These are phyloP conservation scores for Acrobeloides nanus DNA, from an alignment of 2,888 invertebrate genomes.

Conservation along the genomic window DNA sequence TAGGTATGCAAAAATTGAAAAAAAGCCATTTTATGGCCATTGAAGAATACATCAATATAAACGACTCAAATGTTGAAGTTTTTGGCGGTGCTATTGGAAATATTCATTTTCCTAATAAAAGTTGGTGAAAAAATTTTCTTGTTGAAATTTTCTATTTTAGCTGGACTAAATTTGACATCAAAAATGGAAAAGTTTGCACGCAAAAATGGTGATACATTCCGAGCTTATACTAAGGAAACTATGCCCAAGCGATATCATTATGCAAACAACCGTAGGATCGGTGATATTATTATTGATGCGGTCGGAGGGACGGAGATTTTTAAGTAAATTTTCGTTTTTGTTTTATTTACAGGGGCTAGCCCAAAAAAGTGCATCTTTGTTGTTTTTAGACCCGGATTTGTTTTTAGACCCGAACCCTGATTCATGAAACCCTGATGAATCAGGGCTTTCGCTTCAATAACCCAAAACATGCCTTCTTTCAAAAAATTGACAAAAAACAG, in stretches of 20 bases:
- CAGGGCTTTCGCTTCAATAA: too few species aligned
- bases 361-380: too few species aligned
- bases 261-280: constrained; percentile 38
- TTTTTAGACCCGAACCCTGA: too few species aligned
- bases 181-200: constrained; percentile 20
- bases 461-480: too few species aligned
- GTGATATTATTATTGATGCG: constrained; percentile 53
- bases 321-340: too few species aligned
- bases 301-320: too few species aligned
- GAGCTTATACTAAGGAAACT: constrained; percentile 45
- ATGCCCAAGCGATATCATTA: constrained; percentile 55
- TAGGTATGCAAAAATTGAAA: constrained; percentile 18
- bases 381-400: too few species aligned
- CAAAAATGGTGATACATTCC: constrained; percentile 26
- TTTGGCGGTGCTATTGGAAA: constrained; percentile 19
- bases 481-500: too few species aligned
- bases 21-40: constrained; percentile 12
- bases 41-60: constrained; percentile 22
- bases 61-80: constrained; percentile 17
- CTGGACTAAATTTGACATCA: too few species aligned
- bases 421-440: too few species aligned
- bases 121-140: constrained; percentile 5
- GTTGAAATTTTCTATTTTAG: constrained; percentile 8
- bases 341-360: too few species aligned
- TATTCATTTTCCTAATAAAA: constrained; percentile 17